Conservation (phyloP, 2,113 vertebrate genomes). For the Apeltes quadracus region DNA sequence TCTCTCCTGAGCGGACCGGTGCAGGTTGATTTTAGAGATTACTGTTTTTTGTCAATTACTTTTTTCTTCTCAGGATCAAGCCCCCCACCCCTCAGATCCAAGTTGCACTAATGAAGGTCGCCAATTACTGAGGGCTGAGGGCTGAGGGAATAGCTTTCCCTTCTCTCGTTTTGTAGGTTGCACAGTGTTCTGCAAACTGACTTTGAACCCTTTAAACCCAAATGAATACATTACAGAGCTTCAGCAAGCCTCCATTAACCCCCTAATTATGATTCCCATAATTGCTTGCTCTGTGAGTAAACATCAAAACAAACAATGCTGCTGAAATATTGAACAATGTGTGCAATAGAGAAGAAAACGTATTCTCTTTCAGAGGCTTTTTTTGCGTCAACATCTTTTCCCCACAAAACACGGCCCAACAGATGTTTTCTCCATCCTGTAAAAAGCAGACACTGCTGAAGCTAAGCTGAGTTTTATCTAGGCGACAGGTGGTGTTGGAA, state of each 20-base stretch:
- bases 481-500: background rate
- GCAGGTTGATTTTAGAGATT: background rate
- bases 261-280: constrained; percentile 28
- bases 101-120: constrained; percentile 31
- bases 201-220: constrained; percentile 45
- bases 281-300: constrained; percentile 30
- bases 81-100: background rate
- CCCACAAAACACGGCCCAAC: background rate
- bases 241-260: background rate
- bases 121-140: constrained; percentile 34
- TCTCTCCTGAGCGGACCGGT: background rate
- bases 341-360: background rate
- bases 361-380: constrained; percentile 4
- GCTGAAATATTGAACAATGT: background rate
- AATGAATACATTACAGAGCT: constrained; percentile 31
- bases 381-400: constrained; percentile 12
- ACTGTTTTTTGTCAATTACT: background rate
- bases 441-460: background rate
- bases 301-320: constrained; percentile 22
- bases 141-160: constrained; percentile 19
- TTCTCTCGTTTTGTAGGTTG: background rate
- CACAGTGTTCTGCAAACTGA: constrained; percentile 4
- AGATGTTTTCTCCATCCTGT: background rate
- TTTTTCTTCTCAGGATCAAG: background rate
- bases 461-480: background rate